Evolutionary conservation across 2,797 vertebrate species (phyloP), one percentile per base, ranked within the genome.

Genomic region (Xyrichtys novacula): DNA sequence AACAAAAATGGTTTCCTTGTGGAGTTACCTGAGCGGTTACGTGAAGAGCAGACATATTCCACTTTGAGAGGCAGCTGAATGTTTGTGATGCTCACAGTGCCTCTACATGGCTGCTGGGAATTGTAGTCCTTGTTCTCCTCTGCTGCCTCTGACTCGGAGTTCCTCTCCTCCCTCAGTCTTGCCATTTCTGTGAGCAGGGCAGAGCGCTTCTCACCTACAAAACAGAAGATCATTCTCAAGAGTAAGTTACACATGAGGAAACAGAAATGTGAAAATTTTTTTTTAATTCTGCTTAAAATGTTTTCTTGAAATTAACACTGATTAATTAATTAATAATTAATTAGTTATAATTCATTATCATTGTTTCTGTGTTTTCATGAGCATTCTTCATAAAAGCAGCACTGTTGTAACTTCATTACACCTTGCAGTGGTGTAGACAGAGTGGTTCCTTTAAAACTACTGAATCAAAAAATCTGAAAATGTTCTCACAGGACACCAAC

Each of bases 31-130:
- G 89, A 11, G 3, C 89, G 89, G 72, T 49, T 76, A 44, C 89
- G 87, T 10, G 91, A 92, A 0, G 93, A 93, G 80, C 94, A 95
- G 55, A 95, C 91, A 76, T 94, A 96, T 47, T 95, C 94, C 71
- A 94, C 90, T 71, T 95, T 96, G 5, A 95, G 94, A 19, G 95
- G 95, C 58, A 95, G 91, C 81, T 91, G 94, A 65, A 95, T 92
- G 59, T 91, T 84, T 19, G 86, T 84, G 85, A 95, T 93, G 74
- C 50, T 47, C 44, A 95, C 71, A 0, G 93, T 93, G 1, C 94
- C 95, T 68, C 89, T 91, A 68, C 95, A 95, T 49, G 95, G 89
- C 49, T 88, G 88, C 61, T 86, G 89, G 58, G 83, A 36, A 10
- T 55, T 16, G 4, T 16, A 31, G 14, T 79, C 74, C 2, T 1